Evolutionary conservation across 2,888 invertebrate species (phyloP).

Genomic region (Sesia apiformis): DNA sequence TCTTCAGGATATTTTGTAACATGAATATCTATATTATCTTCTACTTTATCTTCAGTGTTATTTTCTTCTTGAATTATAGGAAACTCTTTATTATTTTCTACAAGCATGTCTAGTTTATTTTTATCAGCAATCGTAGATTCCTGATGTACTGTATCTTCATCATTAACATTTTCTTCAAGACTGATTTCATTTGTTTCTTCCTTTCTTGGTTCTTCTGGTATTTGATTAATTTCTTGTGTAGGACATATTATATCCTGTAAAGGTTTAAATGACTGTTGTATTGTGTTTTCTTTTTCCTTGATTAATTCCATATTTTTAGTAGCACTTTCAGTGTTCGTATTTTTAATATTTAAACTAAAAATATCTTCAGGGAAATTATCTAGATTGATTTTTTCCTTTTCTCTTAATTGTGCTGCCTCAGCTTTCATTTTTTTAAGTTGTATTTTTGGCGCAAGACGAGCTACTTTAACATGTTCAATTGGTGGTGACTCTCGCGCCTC

Average conservation of each 20-base stretch:
- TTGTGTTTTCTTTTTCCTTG: not conserved
- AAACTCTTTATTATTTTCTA: not conserved
- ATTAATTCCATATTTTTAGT: slow-evolving; percentile 9
- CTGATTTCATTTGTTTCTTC: not conserved
- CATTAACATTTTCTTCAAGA: not conserved
- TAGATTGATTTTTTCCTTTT: slow-evolving; percentile 24
- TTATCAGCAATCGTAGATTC: not conserved
- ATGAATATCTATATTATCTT: not conserved
- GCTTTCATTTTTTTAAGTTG: slow-evolving; percentile 70
- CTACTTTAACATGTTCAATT: slow-evolving; percentile 70
- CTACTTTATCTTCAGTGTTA: not conserved
- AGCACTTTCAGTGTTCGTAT: slow-evolving; percentile 8
- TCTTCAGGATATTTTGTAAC: slow-evolving; percentile 8
- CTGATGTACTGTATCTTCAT: not conserved
- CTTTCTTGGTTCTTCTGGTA: slow-evolving; percentile 13
- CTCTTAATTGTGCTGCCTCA: slow-evolving; percentile 50
- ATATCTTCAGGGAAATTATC: slow-evolving; percentile 15
- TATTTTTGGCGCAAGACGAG: slow-evolving; percentile 69
- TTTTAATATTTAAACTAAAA: slow-evolving; percentile 2
- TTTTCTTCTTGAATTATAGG: not conserved
- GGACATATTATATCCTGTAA: slow-evolving; percentile 39
- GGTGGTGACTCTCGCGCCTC: slow-evolving; percentile 57
- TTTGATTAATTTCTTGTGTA: slow-evolving; percentile 46
- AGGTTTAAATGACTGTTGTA: slow-evolving; percentile 4
- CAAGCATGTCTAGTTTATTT: not conserved